These are phyloP conservation scores for Pituophis catenifer DNA, from an alignment of 2,113 vertebrate genomes.

Conservation along the genomic window DNA sequence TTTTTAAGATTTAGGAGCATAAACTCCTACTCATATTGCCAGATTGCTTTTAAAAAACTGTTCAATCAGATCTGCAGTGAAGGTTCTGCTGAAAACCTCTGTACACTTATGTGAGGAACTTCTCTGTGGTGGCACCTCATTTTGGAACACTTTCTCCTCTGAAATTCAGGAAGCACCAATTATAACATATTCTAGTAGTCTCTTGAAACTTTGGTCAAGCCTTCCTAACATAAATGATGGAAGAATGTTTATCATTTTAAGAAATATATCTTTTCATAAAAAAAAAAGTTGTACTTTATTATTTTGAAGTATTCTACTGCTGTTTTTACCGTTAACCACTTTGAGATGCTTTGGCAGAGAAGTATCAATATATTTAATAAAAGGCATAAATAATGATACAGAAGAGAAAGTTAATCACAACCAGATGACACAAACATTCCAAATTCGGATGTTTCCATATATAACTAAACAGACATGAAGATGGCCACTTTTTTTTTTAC, in stretches of 20 bases:
- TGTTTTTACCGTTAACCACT: not conserved
- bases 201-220: not conserved
- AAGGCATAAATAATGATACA: not conserved
- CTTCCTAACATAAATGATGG: not conserved
- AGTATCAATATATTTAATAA: not conserved
- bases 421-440: not conserved
- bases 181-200: not conserved
- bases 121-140: not conserved
- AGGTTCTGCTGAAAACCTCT: not conserved
- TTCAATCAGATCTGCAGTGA: not conserved
- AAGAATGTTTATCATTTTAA: not conserved
- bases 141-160: not conserved
- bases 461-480: not conserved
- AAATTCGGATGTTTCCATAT: not conserved
- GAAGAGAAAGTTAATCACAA: not conserved
- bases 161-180: not conserved
- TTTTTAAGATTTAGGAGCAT: not conserved
- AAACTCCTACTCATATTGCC: not conserved
- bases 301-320: not conserved
- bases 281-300: not conserved
- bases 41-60: not conserved
- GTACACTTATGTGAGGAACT: not conserved
- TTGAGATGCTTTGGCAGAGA: not conserved
- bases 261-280: not conserved
- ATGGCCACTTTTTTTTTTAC: not conserved